A percentile compares a stretch with the other conserved stretches of the same genome.
Conservation (phyloP, 2,113 vertebrate genomes). For the Bostrychus sinensis region DNA sequence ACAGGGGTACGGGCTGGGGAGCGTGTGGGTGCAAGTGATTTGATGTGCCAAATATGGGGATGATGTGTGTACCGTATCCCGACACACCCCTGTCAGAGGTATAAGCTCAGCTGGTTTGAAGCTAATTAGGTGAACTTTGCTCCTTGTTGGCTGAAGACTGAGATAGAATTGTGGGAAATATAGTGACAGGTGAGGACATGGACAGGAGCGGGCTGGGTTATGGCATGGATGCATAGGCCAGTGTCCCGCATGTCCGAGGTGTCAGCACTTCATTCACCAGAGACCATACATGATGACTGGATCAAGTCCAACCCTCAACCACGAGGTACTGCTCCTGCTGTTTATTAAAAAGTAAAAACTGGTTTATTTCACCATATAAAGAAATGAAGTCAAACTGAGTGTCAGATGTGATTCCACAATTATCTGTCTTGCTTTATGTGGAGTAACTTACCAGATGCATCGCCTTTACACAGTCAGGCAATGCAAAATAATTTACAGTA, state of each 20-base stretch:
- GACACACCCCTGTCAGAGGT: conserved; percentile 48
- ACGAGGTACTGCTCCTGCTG: too few relatives aligned
- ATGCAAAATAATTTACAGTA: too few relatives aligned
- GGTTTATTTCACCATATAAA: too few relatives aligned
- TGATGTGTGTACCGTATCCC: conserved; percentile 42
- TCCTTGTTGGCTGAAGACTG: conserved; percentile 31
- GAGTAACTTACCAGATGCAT: too few relatives aligned
- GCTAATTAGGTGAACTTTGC: conserved; percentile 67
- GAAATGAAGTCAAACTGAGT: too few relatives aligned
- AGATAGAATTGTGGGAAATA: conserved; percentile 5
- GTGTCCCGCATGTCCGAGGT: background rate
- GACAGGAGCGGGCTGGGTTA: conserved; percentile 3
- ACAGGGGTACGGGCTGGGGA: conserved; percentile 19
- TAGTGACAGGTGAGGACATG: conserved; percentile 8
- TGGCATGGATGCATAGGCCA: background rate
- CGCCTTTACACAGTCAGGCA: too few relatives aligned
- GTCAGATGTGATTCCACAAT: too few relatives aligned
- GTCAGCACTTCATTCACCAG: background rate
- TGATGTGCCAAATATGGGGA: conserved; percentile 42
- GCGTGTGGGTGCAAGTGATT: conserved; percentile 47
- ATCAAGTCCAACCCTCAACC: background rate
- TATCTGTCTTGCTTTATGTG: too few relatives aligned
- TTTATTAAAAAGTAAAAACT: too few relatives aligned
- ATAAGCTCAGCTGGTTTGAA: conserved; percentile 61
- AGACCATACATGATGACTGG: background rate